Base-by-base conservation (phyloP, 2,797 vertebrate genomes). In the Graptemys geographica region DNA sequence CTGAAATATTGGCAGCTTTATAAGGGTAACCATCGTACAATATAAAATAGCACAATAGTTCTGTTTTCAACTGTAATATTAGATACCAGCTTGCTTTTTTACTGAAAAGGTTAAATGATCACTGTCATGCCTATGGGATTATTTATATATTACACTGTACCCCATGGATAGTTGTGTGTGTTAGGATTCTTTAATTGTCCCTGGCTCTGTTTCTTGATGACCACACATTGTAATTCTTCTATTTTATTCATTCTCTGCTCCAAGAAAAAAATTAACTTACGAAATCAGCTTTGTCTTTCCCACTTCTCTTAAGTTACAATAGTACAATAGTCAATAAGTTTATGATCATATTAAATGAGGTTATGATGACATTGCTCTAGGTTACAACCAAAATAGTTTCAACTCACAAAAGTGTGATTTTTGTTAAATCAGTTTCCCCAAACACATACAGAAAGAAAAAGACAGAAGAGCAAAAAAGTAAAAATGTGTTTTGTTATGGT, bases 1-100 rank as follows among this genome's bases (percentile, higher is more conserved):
- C 55, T 49, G 83, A 97, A 96, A 91, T 81, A 81, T 80, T 2
- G 90, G 44, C 47, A 86, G 5, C 49, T 79, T 95, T 94, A 93
- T 90, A 85, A 51, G 80, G 44, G 8, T 74, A 85, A 41, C 49
- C 49, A 89, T 88, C 81, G 72, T 4, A 31, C 53, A 90, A 49
- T 52, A 65, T 87, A 56, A 90, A 95, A 93, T 52, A 81, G 1
- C 19, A 53, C 37, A 87, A n/a, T 44, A 19, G 10, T 56, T 52
- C 91, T 86, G 91, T 90, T 33, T 3, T 84, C 21, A 90, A 25
- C 59, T 88, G 53, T 19, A 80, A 87, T 87, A 44, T 82, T 93
- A 91, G 5, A 1, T 90, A 8, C 65, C 25, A 90, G 18, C 57
- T 84, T 23, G 2, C 88, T 13, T 87, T 62, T 90, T 88, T 87